Conservation (phyloP, 2,797 vertebrate species). For the Heterohyrax brucei region DNA sequence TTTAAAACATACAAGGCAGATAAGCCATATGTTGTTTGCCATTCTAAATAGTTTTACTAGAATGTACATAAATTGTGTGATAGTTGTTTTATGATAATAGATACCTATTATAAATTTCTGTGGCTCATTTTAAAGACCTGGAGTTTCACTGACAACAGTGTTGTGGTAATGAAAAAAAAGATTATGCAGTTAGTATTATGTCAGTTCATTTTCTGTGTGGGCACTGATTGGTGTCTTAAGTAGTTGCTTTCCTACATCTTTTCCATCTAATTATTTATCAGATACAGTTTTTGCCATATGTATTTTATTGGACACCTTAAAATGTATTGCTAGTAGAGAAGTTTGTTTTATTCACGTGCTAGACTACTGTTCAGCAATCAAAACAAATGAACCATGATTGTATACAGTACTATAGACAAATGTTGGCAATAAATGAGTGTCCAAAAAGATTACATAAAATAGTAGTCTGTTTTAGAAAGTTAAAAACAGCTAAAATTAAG, state of each 20-base stretch:
- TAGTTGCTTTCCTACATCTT: slow-evolving; percentile 66
- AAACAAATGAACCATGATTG: slow-evolving; percentile 52
- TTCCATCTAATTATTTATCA: slow-evolving; percentile 65
- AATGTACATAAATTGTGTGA: slow-evolving; percentile 51
- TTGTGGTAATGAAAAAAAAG: slow-evolving; percentile 61
- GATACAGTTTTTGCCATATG: slow-evolving; percentile 58
- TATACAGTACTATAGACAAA: slow-evolving; percentile 40
- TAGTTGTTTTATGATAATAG: slow-evolving; percentile 67
- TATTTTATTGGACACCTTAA: slow-evolving; percentile 66
- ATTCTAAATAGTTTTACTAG: slow-evolving; percentile 66
- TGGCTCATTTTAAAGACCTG: slow-evolving; percentile 49
- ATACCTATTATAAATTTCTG: slow-evolving; percentile 31
- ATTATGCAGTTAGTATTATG: background rate
- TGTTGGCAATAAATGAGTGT: slow-evolving; percentile 49
- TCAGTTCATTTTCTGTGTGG: slow-evolving; percentile 32
- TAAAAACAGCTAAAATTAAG: slow-evolving; percentile 29
- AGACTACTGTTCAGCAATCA: slow-evolving; percentile 10
- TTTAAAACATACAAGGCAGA: slow-evolving; percentile 53
- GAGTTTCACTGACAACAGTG: slow-evolving; percentile 50
- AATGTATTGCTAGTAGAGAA: slow-evolving; percentile 56
- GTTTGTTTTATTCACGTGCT: slow-evolving; percentile 12
- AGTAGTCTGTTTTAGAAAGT: slow-evolving; percentile 23
- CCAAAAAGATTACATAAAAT: slow-evolving; percentile 35
- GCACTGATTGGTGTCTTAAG: slow-evolving; percentile 61
- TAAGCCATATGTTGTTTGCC: slow-evolving; percentile 58